A percentile compares a stretch with the other conserved stretches of the same genome.
These are phyloP conservation scores for Odontamblyopus lacepedii DNA, from an alignment of 2,797 vertebrate genomes.

Conservation along the genomic window DNA sequence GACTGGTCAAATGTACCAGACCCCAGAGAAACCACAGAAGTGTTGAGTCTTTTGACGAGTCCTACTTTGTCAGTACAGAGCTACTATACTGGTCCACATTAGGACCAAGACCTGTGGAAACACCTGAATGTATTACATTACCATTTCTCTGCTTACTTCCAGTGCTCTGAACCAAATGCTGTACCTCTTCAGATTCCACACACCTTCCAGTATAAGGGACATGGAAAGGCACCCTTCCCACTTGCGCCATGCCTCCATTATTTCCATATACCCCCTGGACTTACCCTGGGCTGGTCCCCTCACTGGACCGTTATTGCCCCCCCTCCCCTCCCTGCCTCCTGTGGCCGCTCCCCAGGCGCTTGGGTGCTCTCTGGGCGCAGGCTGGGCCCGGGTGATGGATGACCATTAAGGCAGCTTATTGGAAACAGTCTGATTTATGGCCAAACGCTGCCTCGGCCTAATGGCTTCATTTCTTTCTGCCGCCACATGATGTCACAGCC, in stretches of 20 bases:
- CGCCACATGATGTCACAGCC: slow-evolving; percentile 98
- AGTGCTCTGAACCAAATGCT: neutral
- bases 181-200: slow-evolving; percentile 45
- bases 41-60: neutral
- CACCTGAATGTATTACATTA: neutral
- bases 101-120: neutral
- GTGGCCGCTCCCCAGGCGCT: slow-evolving; percentile 67
- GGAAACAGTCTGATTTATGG: slow-evolving; percentile 99
- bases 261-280: slow-evolving; percentile 26
- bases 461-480: slow-evolving; percentile 99
- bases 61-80: neutral
- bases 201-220: slow-evolving; percentile 17
- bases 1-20: too few species aligned
- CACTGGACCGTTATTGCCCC: slow-evolving; percentile 30
- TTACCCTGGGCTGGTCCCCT: slow-evolving; percentile 32
- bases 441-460: slow-evolving; percentile 95
- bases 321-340: slow-evolving; percentile 33
- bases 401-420: slow-evolving; percentile 99
- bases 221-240: slow-evolving; percentile 15
- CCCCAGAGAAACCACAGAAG: too few species aligned
- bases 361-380: slow-evolving; percentile 83
- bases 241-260: slow-evolving; percentile 16
- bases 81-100: neutral
- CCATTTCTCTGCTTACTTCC: neutral
- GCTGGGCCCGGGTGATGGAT: slow-evolving; percentile 96